These are phyloP conservation scores for Platalea minor DNA, from an alignment of 2,797 vertebrate species.

Conservation along the genomic window DNA sequence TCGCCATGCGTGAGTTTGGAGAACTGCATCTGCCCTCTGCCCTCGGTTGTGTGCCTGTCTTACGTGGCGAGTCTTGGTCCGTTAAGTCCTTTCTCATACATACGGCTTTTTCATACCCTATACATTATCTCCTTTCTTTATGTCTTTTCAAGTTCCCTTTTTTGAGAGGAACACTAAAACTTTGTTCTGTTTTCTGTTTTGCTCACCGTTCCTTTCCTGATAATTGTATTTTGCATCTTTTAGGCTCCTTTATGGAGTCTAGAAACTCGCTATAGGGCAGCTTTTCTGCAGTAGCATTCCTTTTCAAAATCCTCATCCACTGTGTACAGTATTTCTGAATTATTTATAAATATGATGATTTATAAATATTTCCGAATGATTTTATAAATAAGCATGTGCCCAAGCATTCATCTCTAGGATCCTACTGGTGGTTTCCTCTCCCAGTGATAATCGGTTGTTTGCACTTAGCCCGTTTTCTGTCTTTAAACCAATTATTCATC, in stretches of 20 bases:
- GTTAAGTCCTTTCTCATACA: neutral
- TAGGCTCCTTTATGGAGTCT: neutral
- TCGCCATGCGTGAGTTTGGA: neutral
- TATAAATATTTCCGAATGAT: neutral
- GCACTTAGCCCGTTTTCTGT: accelerated
- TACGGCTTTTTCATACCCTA: neutral
- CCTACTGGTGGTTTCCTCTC: neutral
- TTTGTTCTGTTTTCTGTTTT: neutral
- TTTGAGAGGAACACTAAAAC: neutral
- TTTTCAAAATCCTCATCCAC: neutral
- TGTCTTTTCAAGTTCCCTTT: neutral
- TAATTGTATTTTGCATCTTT: neutral
- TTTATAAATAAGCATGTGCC: neutral
- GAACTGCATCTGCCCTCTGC: neutral
- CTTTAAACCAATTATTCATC: neutral
- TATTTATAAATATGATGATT: neutral
- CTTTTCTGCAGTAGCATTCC: neutral
- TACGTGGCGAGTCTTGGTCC: neutral
- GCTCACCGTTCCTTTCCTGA: neutral
- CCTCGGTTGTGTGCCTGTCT: neutral
- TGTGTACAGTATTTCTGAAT: neutral
- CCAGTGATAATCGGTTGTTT: neutral
- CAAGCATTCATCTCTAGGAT: neutral
- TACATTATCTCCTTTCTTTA: neutral
- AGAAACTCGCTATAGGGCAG: neutral